A percentile compares a stretch with the other conserved stretches of the same genome.
Evolutionary conservation across 2,888 invertebrate species (phyloP).

Genomic region (Clepsis dumicolana): DNA sequence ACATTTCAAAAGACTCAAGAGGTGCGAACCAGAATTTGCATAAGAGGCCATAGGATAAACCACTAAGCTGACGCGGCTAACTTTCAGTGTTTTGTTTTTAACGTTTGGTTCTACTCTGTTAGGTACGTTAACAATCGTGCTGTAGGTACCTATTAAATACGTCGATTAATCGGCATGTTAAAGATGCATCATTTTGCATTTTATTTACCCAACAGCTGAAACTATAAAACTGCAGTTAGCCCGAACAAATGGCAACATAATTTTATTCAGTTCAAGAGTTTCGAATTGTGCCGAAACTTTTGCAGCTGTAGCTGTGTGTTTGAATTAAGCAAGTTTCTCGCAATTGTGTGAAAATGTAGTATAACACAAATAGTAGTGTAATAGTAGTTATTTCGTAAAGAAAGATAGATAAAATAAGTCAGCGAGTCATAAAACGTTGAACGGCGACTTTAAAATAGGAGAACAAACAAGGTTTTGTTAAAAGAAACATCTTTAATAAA

Average conservation of each 20-base stretch:
- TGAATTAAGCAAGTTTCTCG: slow-evolving; percentile 25
- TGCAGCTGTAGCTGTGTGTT: slow-evolving; percentile 22
- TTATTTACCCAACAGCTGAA: slow-evolving; percentile 1
- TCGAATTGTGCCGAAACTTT: slow-evolving; percentile 23
- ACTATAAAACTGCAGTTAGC: slow-evolving; percentile 23
- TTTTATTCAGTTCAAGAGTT: slow-evolving; percentile 25
- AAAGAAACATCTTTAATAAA: background rate
- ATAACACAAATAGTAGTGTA: too few relatives aligned
- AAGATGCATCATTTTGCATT: slow-evolving; percentile 8
- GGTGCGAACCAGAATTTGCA: too few relatives aligned
- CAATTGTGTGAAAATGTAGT: slow-evolving; percentile 27
- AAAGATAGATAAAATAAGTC: slow-evolving; percentile 14
- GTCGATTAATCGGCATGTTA: background rate
- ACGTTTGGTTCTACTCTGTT: background rate
- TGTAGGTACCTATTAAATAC: background rate
- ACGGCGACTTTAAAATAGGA: slow-evolving; percentile 2
- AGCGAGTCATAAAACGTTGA: slow-evolving; percentile 19
- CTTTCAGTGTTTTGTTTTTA: background rate
- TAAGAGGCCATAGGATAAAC: too few relatives aligned
- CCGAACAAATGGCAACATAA: slow-evolving; percentile 25
- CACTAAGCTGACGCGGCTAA: too few relatives aligned
- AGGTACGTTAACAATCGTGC: too few relatives aligned
- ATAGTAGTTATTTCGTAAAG: slow-evolving; percentile 11
- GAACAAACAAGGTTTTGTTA: slow-evolving; percentile 6
- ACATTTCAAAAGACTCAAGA: too few relatives aligned